Percentiles rank a stretch among this genome's conserved stretches.
Conservation (phyloP, 2,888 invertebrate species). For the Napeogenes inachia region DNA sequence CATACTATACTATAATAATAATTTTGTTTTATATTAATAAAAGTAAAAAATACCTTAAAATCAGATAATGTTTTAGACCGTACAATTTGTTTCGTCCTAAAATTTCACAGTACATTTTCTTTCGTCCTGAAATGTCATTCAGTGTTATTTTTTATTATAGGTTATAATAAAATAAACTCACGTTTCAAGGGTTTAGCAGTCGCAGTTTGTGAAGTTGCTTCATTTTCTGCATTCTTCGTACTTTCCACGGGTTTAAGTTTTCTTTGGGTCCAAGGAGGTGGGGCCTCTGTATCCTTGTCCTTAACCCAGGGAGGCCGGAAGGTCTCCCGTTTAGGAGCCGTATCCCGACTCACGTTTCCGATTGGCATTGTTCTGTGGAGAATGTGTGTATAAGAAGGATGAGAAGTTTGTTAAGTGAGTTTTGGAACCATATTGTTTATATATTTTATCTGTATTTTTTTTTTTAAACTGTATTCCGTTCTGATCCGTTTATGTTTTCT, state of each 20-base stretch:
- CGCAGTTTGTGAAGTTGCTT: conserved; percentile 30
- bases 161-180: conserved; percentile 37
- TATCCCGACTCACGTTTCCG: conserved; percentile 72
- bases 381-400: conserved; percentile 14
- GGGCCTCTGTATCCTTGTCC: conserved; percentile 78
- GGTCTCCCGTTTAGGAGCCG: conserved; percentile 78
- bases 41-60: no score
- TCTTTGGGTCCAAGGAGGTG: conserved; percentile 81
- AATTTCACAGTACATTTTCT: no score
- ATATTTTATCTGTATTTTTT: neutral
- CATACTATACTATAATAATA: no score
- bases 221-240: conserved; percentile 40
- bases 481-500: neutral
- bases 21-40: no score
- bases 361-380: conserved; percentile 53
- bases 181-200: conserved; percentile 56
- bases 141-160: no score
- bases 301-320: conserved; percentile 88
- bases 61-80: no score
- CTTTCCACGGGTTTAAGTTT: conserved; percentile 66
- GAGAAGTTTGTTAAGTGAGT: neutral
- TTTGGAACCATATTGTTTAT: neutral
- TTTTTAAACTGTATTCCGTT: neutral
- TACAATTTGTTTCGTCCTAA: no score
- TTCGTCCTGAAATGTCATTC: no score